These are phyloP conservation scores for Coluber constrictor DNA, from an alignment of 2,797 vertebrate species.

Conservation along the genomic window DNA sequence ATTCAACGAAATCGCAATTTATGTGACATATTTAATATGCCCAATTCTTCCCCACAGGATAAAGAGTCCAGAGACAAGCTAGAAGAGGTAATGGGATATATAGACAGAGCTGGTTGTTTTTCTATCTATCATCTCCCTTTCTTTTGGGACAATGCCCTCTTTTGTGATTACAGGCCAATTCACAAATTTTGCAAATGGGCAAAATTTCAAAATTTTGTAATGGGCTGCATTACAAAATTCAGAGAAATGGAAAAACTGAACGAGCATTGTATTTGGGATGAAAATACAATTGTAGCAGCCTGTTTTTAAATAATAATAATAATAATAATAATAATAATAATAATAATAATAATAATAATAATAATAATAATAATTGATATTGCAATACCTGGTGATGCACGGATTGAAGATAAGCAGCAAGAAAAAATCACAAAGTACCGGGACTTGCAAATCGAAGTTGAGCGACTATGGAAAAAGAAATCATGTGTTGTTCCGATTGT, in stretches of 20 bases:
- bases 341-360: no score
- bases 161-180: background rate
- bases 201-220: no score
- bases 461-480: no score
- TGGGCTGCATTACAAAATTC: background rate
- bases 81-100: slow-evolving; percentile 67
- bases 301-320: no score
- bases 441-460: no score
- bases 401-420: no score
- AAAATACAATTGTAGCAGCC: background rate
- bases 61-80: slow-evolving; percentile 65
- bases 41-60: slow-evolving; percentile 61
- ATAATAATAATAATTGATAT: no score
- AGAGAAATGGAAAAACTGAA: background rate
- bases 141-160: background rate
- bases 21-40: slow-evolving; percentile 11
- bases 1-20: background rate
- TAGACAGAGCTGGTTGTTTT: background rate
- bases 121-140: background rate
- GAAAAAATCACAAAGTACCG: no score
- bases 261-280: background rate
- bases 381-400: no score
- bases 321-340: no score
- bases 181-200: slow-evolving; percentile 23
- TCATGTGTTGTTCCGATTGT: no score